Evolutionary conservation across 2,888 invertebrate species (phyloP).

Genomic region (Zeuzera pyrina): DNA sequence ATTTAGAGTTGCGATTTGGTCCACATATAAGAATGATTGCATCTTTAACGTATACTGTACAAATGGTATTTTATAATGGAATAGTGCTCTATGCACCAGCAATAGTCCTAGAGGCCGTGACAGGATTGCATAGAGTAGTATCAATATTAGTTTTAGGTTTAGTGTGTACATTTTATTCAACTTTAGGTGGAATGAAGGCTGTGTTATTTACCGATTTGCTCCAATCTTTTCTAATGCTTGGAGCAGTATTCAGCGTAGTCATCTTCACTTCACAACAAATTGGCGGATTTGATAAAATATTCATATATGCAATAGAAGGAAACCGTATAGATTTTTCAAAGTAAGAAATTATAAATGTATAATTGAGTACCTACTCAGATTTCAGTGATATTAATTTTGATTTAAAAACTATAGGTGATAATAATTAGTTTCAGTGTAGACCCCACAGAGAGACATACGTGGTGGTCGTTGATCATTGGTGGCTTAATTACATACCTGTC

Average conservation of each 20-base stretch:
- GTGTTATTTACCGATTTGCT: slow-evolving; percentile 91
- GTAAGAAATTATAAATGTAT: too few relatives aligned
- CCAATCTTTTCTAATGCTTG: slow-evolving; percentile 89
- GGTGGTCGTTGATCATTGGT: slow-evolving; percentile 87
- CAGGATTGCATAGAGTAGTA: slow-evolving; percentile 80
- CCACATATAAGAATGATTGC: slow-evolving; percentile 81
- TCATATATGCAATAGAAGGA: slow-evolving; percentile 78
- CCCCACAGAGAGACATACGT: slow-evolving; percentile 87
- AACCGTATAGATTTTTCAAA: slow-evolving; percentile 80
- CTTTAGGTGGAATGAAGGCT: slow-evolving; percentile 93
- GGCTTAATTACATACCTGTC: slow-evolving; percentile 86
- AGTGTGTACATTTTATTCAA: slow-evolving; percentile 90
- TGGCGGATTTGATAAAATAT: slow-evolving; percentile 81
- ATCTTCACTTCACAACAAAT: slow-evolving; percentile 79
- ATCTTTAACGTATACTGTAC: slow-evolving; percentile 87
- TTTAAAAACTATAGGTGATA: too few relatives aligned
- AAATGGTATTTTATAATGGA: slow-evolving; percentile 92
- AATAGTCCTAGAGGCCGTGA: slow-evolving; percentile 88
- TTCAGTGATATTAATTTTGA: too few relatives aligned
- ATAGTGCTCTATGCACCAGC: slow-evolving; percentile 96
- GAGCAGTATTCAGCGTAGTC: slow-evolving; percentile 84
- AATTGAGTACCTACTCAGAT: too few relatives aligned
- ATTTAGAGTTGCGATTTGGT: slow-evolving; percentile 91
- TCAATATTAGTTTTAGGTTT: slow-evolving; percentile 84
- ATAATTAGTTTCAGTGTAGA: slow-evolving; percentile 81